Evolutionary conservation across 2,888 invertebrate genomes (phyloP).

Genomic region (Orchesella flavescens): DNA sequence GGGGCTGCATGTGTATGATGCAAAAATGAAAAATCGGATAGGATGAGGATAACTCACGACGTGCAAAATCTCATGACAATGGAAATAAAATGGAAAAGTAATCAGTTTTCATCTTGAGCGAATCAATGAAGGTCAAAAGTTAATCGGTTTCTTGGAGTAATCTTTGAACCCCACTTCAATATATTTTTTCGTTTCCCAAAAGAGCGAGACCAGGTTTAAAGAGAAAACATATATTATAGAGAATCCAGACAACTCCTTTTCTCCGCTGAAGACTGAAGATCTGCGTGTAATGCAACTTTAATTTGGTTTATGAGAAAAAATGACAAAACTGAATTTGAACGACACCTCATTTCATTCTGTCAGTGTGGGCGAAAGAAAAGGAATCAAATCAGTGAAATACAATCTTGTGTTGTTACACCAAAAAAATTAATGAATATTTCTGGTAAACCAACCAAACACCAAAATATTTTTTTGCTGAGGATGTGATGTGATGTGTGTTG

Average conservation of each 20-base stretch:
- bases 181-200: no score
- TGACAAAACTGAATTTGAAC: background rate
- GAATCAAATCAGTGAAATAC: background rate
- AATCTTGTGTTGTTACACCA: background rate
- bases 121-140: slow-evolving; percentile 5
- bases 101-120: slow-evolving; percentile 19
- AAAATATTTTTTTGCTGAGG: background rate
- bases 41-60: no score
- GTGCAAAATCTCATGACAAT: background rate
- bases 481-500: no score
- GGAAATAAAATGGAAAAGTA: slow-evolving; percentile 6
- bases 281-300: no score
- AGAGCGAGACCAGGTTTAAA: no score
- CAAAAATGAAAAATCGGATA: no score
- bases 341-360: background rate
- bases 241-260: no score
- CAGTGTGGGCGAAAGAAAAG: background rate
- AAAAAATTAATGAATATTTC: background rate
- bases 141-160: background rate
- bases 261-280: no score
- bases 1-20: no score
- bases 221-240: no score
- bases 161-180: background rate
- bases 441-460: background rate
- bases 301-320: no score